Conservation (phyloP, 2,888 invertebrate genomes). For the Trilocha varians region DNA sequence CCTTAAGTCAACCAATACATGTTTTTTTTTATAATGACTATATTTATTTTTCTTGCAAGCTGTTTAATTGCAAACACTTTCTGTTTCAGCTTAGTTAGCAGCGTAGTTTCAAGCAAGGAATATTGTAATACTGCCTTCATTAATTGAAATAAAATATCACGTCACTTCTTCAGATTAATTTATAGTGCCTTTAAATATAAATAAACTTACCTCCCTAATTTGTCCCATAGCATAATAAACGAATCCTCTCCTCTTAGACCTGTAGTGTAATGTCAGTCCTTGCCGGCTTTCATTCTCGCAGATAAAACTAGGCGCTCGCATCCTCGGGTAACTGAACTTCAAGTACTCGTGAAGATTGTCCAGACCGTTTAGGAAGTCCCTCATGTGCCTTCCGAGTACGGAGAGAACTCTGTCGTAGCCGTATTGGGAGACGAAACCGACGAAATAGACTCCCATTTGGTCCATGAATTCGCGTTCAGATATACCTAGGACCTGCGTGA, state of each 20-base stretch:
- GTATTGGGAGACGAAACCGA: slow-evolving; percentile 93
- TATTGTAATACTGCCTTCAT: too few species aligned
- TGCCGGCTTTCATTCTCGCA: slow-evolving; percentile 95
- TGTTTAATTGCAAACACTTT: too few species aligned
- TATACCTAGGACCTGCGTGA: slow-evolving; percentile 85
- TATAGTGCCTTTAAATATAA: not conserved
- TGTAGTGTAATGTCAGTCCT: slow-evolving; percentile 93
- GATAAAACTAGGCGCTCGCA: slow-evolving; percentile 95
- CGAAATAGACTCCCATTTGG: slow-evolving; percentile 95
- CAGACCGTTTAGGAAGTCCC: slow-evolving; percentile 95
- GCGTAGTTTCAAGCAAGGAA: too few species aligned
- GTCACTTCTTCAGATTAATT: too few species aligned
- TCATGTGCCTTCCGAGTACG: slow-evolving; percentile 92
- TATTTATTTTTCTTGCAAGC: too few species aligned
- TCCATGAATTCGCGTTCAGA: slow-evolving; percentile 93
- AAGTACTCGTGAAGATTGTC: slow-evolving; percentile 98
- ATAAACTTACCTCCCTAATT: slow-evolving; percentile 81
- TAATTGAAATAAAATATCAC: too few species aligned
- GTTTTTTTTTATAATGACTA: too few species aligned
- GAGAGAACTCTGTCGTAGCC: slow-evolving; percentile 94
- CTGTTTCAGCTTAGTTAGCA: too few species aligned
- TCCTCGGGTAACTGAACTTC: slow-evolving; percentile 93
- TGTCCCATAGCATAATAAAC: slow-evolving; percentile 98
- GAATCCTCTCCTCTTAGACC: slow-evolving; percentile 93
- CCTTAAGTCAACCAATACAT: too few species aligned